Evolutionary conservation across 2,888 invertebrate genomes (phyloP).

Genomic region (Cosmopolites sordidus): DNA sequence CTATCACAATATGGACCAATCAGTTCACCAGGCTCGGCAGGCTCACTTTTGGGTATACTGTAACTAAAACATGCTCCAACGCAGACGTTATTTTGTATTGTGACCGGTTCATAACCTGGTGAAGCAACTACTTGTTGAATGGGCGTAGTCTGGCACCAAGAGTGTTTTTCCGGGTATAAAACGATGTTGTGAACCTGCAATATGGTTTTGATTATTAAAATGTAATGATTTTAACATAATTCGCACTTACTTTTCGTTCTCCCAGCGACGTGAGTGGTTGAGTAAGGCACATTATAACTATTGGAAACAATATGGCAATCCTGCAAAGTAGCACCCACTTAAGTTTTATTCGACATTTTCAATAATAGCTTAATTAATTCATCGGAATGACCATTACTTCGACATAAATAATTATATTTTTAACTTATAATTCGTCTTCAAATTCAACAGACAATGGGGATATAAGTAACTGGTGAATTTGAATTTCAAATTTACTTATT

Average conservation of each 20-base stretch:
- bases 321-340: too few species aligned
- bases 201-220: neutral
- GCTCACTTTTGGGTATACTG: slow-evolving; percentile 63
- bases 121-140: slow-evolving; percentile 66
- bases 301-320: neutral
- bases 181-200: slow-evolving; percentile 65
- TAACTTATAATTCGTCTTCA: too few species aligned
- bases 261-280: neutral
- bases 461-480: too few species aligned
- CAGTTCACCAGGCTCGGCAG: slow-evolving; percentile 62
- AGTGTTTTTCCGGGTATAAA: slow-evolving; percentile 64
- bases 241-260: slow-evolving; percentile 38
- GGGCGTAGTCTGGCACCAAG: slow-evolving; percentile 65
- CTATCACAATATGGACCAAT: slow-evolving; percentile 66
- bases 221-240: neutral
- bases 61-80: slow-evolving; percentile 70
- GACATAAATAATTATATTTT: too few species aligned
- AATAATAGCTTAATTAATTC: too few species aligned
- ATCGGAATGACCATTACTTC: too few species aligned
- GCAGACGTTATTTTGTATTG: slow-evolving; percentile 67
- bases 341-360: too few species aligned
- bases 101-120: slow-evolving; percentile 60
- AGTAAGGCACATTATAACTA: neutral
- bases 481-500: too few species aligned
- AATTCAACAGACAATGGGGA: too few species aligned